phyloP scores from a whole-genome alignment of 2,113 vertebrate species.

The Raja brachyura region DNA sequence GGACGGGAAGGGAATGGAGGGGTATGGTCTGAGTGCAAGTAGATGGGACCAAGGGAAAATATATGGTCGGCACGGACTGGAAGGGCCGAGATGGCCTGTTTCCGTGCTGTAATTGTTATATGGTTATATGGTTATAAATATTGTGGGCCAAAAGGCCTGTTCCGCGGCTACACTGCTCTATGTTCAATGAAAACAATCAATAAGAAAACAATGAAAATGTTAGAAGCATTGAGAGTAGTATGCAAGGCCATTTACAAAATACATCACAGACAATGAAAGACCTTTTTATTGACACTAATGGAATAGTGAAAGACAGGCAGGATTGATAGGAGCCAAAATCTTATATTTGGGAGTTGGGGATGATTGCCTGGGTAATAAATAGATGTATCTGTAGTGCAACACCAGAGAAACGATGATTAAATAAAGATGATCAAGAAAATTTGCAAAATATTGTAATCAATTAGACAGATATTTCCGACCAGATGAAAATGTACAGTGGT shows the following conservation, averaged over 20 bases:
- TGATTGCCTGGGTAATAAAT: background rate
- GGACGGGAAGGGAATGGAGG: no score
- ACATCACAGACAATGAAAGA: background rate
- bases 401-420: background rate
- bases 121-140: no score
- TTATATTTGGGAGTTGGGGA: background rate
- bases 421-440: background rate
- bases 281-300: background rate
- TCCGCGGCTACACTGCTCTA: no score
- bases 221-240: background rate
- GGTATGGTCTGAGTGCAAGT: no score
- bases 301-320: background rate
- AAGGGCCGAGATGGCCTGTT: no score
- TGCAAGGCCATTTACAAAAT: background rate
- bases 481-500: background rate
- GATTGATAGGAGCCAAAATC: background rate
- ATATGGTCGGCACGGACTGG: no score
- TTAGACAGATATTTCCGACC: background rate
- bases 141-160: no score
- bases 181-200: background rate
- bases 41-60: no score
- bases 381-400: background rate
- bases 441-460: background rate
- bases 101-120: no score
- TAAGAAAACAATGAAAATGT: background rate